A percentile compares a stretch with the other conserved stretches of the same genome.
Conservation (phyloP, 1,140 invertebrate species). For the Nomia melanderi region DNA sequence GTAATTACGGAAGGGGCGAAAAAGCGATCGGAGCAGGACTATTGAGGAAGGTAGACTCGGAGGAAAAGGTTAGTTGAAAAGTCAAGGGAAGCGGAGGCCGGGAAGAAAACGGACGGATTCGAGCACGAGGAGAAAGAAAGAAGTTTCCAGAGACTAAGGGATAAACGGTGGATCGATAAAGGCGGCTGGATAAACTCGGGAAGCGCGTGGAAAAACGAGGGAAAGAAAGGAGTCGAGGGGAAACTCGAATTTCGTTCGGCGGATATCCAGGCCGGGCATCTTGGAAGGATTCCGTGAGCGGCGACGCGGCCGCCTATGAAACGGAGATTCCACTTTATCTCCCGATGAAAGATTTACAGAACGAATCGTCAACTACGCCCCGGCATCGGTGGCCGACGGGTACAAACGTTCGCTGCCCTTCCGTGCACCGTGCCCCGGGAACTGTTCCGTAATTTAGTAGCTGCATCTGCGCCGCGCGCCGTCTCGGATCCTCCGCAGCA, state of each 20-base stretch:
- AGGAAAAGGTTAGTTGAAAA: background rate
- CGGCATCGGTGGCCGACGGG: background rate
- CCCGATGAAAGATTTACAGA: conserved; percentile 46
- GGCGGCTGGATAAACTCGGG: background rate
- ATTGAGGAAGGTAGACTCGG: conserved; percentile 9
- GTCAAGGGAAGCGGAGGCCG: conserved; percentile 7
- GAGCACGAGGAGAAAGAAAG: background rate
- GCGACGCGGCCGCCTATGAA: conserved; percentile 5
- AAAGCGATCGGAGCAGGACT: background rate
- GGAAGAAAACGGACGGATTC: background rate
- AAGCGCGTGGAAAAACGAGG: background rate
- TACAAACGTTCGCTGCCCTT: conserved; percentile 58
- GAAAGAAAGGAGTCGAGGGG: background rate
- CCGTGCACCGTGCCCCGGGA: background rate
- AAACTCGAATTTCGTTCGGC: conserved; percentile 26
- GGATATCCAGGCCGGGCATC: conserved; percentile 13
- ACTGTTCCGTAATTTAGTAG: conserved; percentile 44
- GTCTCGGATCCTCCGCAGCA: too few species aligned
- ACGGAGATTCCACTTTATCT: conserved; percentile 53
- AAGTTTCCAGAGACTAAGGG: conserved; percentile 15
- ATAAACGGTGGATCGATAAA: conserved; percentile 46
- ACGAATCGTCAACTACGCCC: conserved; percentile 65
- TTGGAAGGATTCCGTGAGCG: conserved; percentile 3
- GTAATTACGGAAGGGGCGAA: background rate
- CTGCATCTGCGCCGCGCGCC: conserved; percentile 19